Conservation (phyloP, 2,113 vertebrate species). For the Halcyon malimbica region DNA sequence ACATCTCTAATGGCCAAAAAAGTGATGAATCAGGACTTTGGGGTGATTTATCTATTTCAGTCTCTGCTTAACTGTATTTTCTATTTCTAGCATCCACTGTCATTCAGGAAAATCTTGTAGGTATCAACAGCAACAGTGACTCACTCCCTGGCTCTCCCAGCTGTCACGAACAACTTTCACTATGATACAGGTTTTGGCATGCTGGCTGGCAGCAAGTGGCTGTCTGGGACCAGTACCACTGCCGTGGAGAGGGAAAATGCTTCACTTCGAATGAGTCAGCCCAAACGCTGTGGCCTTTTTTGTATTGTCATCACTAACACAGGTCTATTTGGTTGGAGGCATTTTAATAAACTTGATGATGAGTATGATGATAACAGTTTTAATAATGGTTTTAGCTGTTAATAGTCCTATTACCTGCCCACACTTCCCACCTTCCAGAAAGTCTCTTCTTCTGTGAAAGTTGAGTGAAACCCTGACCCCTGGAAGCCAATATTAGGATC, state of each 20-base stretch:
- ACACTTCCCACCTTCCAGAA: neutral
- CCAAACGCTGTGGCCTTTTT: neutral
- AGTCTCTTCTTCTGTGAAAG: neutral
- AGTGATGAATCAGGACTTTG: constrained; percentile 42
- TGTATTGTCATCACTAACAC: neutral
- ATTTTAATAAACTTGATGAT: neutral
- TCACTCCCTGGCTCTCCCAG: constrained; percentile 37
- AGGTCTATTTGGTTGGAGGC: neutral
- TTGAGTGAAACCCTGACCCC: neutral
- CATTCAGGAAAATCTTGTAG: constrained; percentile 43
- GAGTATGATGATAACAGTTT: neutral
- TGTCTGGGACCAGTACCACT: neutral
- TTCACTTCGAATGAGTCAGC: neutral
- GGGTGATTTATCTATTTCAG: constrained; percentile 1
- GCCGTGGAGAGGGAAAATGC: neutral
- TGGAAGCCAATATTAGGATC: neutral
- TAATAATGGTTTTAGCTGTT: neutral
- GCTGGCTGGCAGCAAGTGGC: neutral
- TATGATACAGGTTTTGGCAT: neutral
- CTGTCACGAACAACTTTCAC: neutral
- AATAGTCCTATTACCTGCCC: neutral
- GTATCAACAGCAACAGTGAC: constrained; percentile 15
- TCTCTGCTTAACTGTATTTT: neutral
- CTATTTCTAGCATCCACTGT: constrained; percentile 47
- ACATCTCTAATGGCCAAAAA: constrained; percentile 7